Conservation (phyloP, 2,113 vertebrate species). For the Ciconia stormi region DNA sequence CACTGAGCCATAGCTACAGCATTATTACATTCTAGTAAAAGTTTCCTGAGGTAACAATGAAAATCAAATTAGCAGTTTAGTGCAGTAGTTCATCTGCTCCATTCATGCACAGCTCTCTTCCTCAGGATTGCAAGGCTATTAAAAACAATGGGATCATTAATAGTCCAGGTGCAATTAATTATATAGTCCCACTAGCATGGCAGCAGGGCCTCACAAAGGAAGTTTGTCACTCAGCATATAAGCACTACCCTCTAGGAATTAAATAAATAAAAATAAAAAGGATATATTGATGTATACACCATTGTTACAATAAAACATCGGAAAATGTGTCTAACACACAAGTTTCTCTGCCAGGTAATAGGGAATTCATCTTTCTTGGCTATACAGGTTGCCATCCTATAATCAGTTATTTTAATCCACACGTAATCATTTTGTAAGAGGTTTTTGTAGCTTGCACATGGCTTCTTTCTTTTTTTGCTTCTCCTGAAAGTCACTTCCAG, state of each 20-base stretch:
- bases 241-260: background rate
- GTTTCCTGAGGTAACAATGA: slow-evolving; percentile 37
- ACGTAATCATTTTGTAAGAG: background rate
- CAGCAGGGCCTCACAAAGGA: background rate
- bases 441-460: background rate
- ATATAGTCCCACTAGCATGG: background rate
- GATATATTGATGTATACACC: background rate
- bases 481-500: background rate
- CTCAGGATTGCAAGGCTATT: background rate
- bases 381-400: background rate
- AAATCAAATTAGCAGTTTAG: slow-evolving; percentile 26
- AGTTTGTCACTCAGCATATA: background rate
- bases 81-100: background rate
- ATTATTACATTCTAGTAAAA: background rate
- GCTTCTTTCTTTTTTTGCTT: background rate
- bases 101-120: background rate
- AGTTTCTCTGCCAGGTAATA: background rate
- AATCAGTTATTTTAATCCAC: background rate
- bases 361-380: background rate
- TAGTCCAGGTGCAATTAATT: background rate
- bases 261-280: background rate
- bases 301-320: background rate
- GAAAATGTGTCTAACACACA: background rate
- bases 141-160: background rate
- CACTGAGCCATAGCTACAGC: background rate